Evolutionary conservation across 2,888 invertebrate genomes (phyloP).

Genomic region (Latheticus oryzae): DNA sequence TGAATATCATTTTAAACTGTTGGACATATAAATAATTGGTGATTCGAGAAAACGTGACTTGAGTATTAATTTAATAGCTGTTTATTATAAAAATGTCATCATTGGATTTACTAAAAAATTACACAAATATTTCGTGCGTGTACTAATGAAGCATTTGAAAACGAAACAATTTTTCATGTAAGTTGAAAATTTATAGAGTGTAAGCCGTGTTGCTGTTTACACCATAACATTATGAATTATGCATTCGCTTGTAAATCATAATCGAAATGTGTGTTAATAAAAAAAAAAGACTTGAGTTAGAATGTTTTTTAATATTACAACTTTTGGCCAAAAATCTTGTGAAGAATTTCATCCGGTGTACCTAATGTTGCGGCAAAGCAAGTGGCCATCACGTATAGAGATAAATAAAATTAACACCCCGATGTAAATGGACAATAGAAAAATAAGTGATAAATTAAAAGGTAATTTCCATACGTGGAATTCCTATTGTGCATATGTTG

Average conservation of each 20-base stretch:
- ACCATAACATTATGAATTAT: constrained; percentile 24
- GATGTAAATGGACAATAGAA: constrained; percentile 64
- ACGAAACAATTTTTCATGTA: constrained; percentile 31
- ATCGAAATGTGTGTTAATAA: constrained; percentile 20
- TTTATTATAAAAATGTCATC: background rate
- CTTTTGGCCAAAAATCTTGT: constrained; percentile 6
- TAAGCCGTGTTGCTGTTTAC: constrained; percentile 30
- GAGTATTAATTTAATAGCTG: constrained; percentile 3
- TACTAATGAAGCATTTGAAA: constrained; percentile 11
- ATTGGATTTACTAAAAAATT: background rate
- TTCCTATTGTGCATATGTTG: constrained; percentile 56
- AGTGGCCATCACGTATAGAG: constrained; percentile 48
- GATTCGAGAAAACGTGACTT: constrained; percentile 6
- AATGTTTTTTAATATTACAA: constrained; percentile 1
- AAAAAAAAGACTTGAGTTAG: constrained; percentile 14
- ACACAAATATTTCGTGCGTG: constrained; percentile 1
- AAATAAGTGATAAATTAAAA: constrained; percentile 65
- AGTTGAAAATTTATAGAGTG: constrained; percentile 24
- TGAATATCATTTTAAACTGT: constrained; percentile 16
- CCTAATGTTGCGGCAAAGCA: constrained; percentile 5
- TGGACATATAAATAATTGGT: constrained; percentile 25
- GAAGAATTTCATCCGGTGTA: constrained; percentile 3
- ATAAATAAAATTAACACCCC: constrained; percentile 65
- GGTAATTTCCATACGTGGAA: constrained; percentile 65
- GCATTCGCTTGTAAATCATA: constrained; percentile 21